phyloP scores from a whole-genome alignment of 1,140 invertebrate species.

The Carposina sasakii region DNA sequence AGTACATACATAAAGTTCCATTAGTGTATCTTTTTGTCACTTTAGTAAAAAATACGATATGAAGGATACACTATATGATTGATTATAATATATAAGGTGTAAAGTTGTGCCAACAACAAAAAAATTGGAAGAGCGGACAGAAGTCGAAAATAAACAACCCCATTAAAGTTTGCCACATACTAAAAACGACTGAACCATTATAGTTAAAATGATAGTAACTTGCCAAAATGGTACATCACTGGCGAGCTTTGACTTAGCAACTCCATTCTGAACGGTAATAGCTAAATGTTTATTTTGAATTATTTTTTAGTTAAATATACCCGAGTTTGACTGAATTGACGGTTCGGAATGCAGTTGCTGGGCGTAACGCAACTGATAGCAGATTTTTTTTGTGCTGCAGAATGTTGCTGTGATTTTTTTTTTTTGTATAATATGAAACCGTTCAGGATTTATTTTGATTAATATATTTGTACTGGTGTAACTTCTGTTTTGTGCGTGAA shows the following conservation, averaged over 20 bases:
- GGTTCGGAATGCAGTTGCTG: conserved; percentile 36
- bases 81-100: too few species aligned
- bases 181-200: conserved; percentile 17
- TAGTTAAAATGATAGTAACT: too few species aligned
- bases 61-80: too few species aligned
- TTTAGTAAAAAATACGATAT: too few species aligned
- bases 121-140: too few species aligned
- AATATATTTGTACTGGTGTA: conserved; percentile 47
- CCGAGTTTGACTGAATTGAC: conserved; percentile 45
- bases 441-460: conserved; percentile 8
- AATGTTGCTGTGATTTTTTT: conserved; percentile 59
- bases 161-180: conserved; percentile 32
- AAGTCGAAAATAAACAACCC: too few species aligned
- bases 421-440: too few species aligned
- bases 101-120: too few species aligned
- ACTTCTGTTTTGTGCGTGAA: conserved; percentile 55
- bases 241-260: conserved; percentile 35
- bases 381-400: conserved; percentile 57
- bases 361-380: conserved; percentile 50
- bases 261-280: conserved; percentile 43
- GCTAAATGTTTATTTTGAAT: conserved; percentile 57
- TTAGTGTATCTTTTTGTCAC: too few species aligned
- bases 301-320: conserved; percentile 46
- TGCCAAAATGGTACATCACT: conserved; percentile 30
- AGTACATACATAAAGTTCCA: too few species aligned